phyloP scores from a whole-genome alignment of 2,888 invertebrate genomes.

The Eupithecia subfuscata region DNA sequence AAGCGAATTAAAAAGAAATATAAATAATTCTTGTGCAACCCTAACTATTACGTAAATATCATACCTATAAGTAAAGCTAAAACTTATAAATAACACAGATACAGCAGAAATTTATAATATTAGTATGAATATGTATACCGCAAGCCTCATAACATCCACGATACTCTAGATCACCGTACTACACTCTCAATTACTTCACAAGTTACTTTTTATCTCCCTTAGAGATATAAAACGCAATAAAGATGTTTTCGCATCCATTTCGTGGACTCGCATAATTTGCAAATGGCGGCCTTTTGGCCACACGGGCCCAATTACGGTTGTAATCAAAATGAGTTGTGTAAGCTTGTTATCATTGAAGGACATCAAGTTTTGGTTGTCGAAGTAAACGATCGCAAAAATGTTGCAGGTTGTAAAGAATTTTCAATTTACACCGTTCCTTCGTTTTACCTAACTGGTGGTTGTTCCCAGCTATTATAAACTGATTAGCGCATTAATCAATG shows the following conservation, averaged over 20 bases:
- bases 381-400: background rate
- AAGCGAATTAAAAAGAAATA: too few relatives aligned
- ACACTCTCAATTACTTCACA: conserved; percentile 1
- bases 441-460: too few relatives aligned
- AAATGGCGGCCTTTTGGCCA: background rate
- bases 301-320: background rate
- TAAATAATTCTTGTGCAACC: too few relatives aligned
- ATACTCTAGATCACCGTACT: background rate
- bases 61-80: too few relatives aligned
- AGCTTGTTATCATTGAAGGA: background rate
- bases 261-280: conserved; percentile 9
- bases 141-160: background rate
- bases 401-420: background rate
- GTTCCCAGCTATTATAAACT: too few relatives aligned
- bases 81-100: too few relatives aligned
- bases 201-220: conserved; percentile 2
- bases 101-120: too few relatives aligned
- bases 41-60: too few relatives aligned
- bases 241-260: conserved; percentile 5
- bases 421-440: too few relatives aligned
- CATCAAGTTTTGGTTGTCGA: background rate
- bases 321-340: background rate
- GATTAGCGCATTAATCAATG: too few relatives aligned
- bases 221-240: conserved; percentile 5
- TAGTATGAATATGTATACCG: background rate